A percentile compares a stretch with the other conserved stretches of the same genome.
These are phyloP conservation scores for Bimastos eiseni DNA, from an alignment of 2,888 invertebrate species.

Conservation along the genomic window DNA sequence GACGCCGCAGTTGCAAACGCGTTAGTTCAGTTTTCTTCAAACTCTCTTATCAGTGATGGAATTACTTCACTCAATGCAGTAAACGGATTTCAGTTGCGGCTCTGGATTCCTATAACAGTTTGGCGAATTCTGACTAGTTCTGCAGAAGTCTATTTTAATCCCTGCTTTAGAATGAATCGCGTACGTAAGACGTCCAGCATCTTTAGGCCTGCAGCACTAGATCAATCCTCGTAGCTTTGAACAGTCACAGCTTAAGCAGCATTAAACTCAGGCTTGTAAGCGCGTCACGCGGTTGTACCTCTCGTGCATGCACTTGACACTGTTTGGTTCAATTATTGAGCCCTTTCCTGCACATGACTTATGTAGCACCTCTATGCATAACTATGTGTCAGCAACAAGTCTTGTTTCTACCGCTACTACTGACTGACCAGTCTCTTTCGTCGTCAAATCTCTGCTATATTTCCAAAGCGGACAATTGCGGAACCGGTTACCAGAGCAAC, in stretches of 20 bases:
- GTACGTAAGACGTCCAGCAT: too few relatives aligned
- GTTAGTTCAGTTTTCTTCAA: neutral
- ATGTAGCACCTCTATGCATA: neutral
- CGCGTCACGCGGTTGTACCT: neutral
- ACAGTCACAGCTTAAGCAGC: neutral
- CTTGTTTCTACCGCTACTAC: neutral
- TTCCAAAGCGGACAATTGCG: neutral
- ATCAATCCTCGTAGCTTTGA: too few relatives aligned
- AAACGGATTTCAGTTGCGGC: neutral
- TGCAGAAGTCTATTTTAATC: neutral
- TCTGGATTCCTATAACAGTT: neutral
- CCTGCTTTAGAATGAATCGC: too few relatives aligned
- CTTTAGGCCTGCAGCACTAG: neutral
- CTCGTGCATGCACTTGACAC: neutral
- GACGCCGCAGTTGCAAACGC: neutral
- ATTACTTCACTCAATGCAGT: neutral
- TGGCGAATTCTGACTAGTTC: neutral
- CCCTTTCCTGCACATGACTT: neutral
- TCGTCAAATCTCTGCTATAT: neutral
- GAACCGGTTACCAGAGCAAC: neutral
- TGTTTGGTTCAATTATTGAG: neutral
- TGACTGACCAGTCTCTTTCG: neutral
- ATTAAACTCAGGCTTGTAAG: neutral
- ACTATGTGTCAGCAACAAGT: neutral
- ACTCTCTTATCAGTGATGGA: neutral